Conservation (phyloP, 2,888 invertebrate genomes). For the Allygus modestus region DNA sequence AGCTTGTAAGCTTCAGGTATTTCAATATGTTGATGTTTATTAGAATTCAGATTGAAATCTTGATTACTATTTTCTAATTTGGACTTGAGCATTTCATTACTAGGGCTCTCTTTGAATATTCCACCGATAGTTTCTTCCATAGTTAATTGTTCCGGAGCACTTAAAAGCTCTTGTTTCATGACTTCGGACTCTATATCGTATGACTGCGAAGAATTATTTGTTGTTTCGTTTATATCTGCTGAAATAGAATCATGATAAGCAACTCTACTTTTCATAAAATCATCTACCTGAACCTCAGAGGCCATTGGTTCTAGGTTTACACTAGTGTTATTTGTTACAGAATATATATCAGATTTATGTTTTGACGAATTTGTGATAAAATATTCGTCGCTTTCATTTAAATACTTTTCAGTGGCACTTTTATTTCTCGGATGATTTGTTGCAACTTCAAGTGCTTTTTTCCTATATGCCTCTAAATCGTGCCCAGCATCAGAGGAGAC, state of each 20-base stretch:
- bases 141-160: neutral
- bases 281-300: conserved; percentile 4
- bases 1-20: neutral
- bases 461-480: too few species aligned
- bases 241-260: neutral
- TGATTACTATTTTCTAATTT: neutral
- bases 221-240: neutral
- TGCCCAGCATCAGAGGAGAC: too few species aligned
- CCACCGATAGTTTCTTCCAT: conserved; percentile 28
- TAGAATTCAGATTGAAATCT: neutral
- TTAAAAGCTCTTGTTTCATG: too few species aligned
- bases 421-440: too few species aligned
- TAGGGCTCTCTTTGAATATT: neutral
- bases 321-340: neutral
- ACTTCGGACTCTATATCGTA: neutral
- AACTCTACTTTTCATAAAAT: conserved; percentile 26
- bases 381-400: neutral
- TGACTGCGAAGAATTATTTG: neutral
- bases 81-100: neutral
- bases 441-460: too few species aligned
- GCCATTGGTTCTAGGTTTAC: neutral
- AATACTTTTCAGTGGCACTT: neutral
- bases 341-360: neutral
- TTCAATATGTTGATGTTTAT: neutral
- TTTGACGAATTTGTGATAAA: neutral